Conservation (phyloP, 1,140 invertebrate species). For the Scaptomyza montana region DNA sequence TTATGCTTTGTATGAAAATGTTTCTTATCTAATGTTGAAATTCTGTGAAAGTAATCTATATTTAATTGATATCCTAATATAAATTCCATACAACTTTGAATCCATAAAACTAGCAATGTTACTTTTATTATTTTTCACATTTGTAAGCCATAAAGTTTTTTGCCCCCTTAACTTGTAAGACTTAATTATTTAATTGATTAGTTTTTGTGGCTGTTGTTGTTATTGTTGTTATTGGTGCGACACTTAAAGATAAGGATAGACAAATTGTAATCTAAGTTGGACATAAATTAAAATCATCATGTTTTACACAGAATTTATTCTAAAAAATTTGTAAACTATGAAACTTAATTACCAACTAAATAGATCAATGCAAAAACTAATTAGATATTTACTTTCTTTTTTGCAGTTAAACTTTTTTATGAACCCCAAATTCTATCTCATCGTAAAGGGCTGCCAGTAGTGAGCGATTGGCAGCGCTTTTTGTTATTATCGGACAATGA, state of each 20-base stretch:
- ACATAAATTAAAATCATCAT: conserved; percentile 1
- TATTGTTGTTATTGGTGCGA: neutral
- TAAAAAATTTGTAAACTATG: neutral
- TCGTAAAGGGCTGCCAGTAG: neutral
- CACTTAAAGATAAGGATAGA: conserved; percentile 14
- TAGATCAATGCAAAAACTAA: neutral
- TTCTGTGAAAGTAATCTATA: no score
- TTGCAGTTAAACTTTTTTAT: conserved; percentile 9
- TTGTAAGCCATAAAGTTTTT: neutral
- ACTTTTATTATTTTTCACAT: conserved; percentile 7
- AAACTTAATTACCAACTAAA: neutral
- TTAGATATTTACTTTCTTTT: neutral
- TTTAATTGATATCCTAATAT: no score
- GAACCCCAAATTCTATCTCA: neutral
- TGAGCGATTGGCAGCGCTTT: neutral
- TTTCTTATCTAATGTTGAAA: neutral
- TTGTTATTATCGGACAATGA: conserved; percentile 54
- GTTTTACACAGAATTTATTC: neutral
- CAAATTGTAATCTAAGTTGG: conserved; percentile 23
- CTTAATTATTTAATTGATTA: conserved; percentile 22
- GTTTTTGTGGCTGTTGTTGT: no score
- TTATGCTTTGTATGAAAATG: no score
- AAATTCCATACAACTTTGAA: neutral
- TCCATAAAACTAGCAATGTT: neutral
- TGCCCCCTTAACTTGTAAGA: neutral